Conservation (phyloP, 2,113 vertebrate species). For the Corythornis cristatus region DNA sequence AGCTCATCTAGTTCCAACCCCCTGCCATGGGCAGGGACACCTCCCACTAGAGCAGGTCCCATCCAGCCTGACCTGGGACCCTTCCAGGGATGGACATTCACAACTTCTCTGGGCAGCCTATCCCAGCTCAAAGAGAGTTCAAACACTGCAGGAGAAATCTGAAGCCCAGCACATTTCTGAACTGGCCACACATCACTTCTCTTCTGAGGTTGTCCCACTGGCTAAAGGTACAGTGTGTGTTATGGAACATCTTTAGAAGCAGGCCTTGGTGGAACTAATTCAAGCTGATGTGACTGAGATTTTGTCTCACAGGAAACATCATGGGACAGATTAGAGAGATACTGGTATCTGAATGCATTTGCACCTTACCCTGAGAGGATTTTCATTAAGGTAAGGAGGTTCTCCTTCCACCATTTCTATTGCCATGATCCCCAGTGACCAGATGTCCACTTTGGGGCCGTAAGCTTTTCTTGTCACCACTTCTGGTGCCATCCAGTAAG, state of each 20-base stretch:
- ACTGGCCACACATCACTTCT: not conserved
- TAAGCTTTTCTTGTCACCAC: slow-evolving; percentile 98
- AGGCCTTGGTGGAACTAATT: not conserved
- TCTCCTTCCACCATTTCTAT: slow-evolving; percentile 99
- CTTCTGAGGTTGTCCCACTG: not conserved
- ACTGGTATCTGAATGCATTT: not conserved
- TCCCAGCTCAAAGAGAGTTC: not conserved
- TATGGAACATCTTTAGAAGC: not conserved
- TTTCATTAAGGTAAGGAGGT: slow-evolving; percentile 98
- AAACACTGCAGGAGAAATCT: not conserved
- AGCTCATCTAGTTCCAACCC: too few relatives aligned
- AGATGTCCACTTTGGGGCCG: slow-evolving; percentile 97
- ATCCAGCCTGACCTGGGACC: too few relatives aligned
- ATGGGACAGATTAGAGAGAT: not conserved
- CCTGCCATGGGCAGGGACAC: too few relatives aligned
- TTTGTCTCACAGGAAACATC: not conserved
- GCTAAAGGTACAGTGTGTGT: not conserved
- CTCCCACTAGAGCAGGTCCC: too few relatives aligned
- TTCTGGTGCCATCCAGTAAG: slow-evolving; percentile 99
- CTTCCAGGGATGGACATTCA: too few relatives aligned
- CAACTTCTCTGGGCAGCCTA: too few relatives aligned
- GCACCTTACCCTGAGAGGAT: slow-evolving; percentile 94
- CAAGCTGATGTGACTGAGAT: not conserved
- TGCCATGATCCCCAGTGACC: slow-evolving; percentile 98
- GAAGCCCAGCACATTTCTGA: not conserved